Base-by-base conservation (phyloP, 1,140 invertebrate species). In the Calephelis virginiensis region DNA sequence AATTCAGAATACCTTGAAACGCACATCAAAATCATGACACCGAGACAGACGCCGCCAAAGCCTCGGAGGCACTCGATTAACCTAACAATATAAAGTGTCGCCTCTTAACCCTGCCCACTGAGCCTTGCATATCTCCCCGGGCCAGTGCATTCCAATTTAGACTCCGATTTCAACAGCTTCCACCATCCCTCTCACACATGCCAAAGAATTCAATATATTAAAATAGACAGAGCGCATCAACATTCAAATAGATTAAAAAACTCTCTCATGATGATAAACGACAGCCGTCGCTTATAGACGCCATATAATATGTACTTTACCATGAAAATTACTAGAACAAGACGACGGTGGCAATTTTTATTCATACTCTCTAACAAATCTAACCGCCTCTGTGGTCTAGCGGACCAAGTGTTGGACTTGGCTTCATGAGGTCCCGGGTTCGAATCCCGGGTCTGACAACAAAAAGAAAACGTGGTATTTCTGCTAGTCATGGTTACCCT, bases 81-180 rank as follows among this genome's bases (percentile, higher is more conserved):
- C 17, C 53, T 28, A 28, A 38, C 28, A 38, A 28, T 59, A 59
- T 59, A 37, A 59, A 11, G 53, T 59, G 10, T 67, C 40, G 46
- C 45, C 61, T 64, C 63, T 71, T 64, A 62, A 47, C 53, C 53
- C 49, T 61, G 56, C 53, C 53, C 53, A 59, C 53, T 37, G 17
- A 64, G 40, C 47, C 46, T 61, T 56, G 62, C 56, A 61, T 66
- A 70, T 66, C 68, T 61, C 61, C 49, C 64, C 71, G 74, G 78
- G 71, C 78, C 74, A 75, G 62, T 80, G 78, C 69, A 73, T 80
- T 80, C 71, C 76, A 77, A 80, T 80, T 75, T 72, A 76, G 71
- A 76, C 53, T 61, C 65, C 66, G 69, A 71, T 71, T 74, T 69
- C 74, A 77, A 74, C 75, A 74, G 67, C 71, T 64, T 68, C 46